Conservation (phyloP, 1,140 invertebrate species). For the Scaptodrosophila lebanonensis region DNA sequence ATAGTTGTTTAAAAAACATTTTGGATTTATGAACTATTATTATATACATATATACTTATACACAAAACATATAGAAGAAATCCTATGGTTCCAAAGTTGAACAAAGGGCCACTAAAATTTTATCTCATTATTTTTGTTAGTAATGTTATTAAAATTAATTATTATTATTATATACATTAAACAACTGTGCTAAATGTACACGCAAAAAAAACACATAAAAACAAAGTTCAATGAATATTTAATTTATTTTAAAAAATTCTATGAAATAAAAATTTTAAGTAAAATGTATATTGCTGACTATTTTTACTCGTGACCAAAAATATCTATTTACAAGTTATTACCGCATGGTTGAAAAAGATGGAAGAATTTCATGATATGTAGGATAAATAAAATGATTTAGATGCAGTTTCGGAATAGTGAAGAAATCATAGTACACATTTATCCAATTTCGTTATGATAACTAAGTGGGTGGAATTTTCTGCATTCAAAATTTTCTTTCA, state of each 20-base stretch:
- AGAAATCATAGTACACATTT: too few relatives aligned
- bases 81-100: conserved; percentile 48
- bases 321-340: too few relatives aligned
- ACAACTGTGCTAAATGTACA: conserved; percentile 71
- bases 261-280: conserved; percentile 64
- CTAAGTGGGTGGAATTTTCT: too few relatives aligned
- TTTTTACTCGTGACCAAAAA: too few relatives aligned
- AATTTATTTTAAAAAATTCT: conserved; percentile 17
- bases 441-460: too few relatives aligned
- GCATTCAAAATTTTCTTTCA: too few relatives aligned
- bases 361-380: too few relatives aligned
- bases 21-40: conserved; percentile 49
- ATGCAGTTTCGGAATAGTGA: too few relatives aligned
- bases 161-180: conserved; percentile 54
- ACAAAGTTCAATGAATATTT: background rate
- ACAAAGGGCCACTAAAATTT: conserved; percentile 53
- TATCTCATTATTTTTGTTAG: conserved; percentile 68
- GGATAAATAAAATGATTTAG: too few relatives aligned
- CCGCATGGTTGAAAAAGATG: too few relatives aligned
- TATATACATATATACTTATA: conserved; percentile 29
- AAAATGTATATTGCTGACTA: too few relatives aligned
- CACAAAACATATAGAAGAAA: conserved; percentile 36
- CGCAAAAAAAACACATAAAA: conserved; percentile 59
- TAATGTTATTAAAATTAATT: conserved; percentile 66
- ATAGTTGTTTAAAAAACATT: conserved; percentile 56